These are phyloP conservation scores for Phyllotreta cruciferae DNA, from an alignment of 2,888 invertebrate genomes.

Conservation along the genomic window DNA sequence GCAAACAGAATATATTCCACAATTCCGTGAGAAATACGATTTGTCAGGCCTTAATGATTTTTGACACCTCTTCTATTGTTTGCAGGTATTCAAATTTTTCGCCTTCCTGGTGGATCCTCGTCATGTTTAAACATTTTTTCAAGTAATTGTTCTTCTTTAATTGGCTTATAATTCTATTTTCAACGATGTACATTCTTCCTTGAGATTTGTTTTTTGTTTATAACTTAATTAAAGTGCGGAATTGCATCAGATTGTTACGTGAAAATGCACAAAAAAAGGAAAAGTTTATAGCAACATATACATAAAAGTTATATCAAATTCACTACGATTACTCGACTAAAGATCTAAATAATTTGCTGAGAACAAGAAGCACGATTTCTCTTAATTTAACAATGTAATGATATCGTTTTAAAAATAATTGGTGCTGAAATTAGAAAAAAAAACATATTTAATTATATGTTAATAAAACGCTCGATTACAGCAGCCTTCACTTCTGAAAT, in stretches of 20 bases:
- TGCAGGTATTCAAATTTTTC: too few species aligned
- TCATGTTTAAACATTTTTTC: too few species aligned
- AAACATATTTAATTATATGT: conserved; percentile 3
- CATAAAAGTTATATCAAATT: neutral
- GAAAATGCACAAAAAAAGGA: conserved; percentile 6
- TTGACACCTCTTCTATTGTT: too few species aligned
- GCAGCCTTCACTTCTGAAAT: conserved; percentile 2
- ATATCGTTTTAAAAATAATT: conserved; percentile 10
- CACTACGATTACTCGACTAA: neutral
- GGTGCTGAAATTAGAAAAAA: conserved; percentile 2
- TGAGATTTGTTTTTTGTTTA: neutral
- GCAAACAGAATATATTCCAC: too few species aligned
- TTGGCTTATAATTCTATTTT: too few species aligned
- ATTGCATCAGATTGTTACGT: conserved; percentile 6
- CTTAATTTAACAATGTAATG: conserved; percentile 7
- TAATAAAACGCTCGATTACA: conserved; percentile 7
- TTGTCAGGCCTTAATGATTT: too few species aligned
- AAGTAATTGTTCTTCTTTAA: too few species aligned
- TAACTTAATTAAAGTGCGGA: neutral
- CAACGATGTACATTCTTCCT: too few species aligned
- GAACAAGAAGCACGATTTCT: conserved; percentile 10
- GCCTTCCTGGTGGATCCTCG: too few species aligned
- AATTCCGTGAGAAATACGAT: too few species aligned
- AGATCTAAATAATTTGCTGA: conserved; percentile 10
- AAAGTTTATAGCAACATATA: conserved; percentile 5